phyloP scores from a whole-genome alignment of 1,140 invertebrate species.

The Atta cephalotes region DNA sequence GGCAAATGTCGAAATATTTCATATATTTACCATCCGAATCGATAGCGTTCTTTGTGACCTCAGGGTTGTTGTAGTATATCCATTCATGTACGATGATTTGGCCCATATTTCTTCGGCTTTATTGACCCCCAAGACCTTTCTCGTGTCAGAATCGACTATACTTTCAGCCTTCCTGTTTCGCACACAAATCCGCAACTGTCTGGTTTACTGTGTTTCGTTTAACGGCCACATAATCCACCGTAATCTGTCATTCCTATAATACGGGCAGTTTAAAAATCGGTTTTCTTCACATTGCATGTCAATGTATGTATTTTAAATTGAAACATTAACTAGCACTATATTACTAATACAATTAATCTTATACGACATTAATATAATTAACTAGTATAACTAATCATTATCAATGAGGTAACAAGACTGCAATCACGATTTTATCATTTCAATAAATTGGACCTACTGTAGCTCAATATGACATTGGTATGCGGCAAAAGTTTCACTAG shows the following conservation, averaged over 20 bases:
- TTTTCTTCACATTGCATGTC: not conserved
- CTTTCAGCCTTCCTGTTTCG: constrained; percentile 74
- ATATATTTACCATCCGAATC: constrained; percentile 85
- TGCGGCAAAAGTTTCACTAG: constrained; percentile 61
- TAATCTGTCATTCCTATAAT: constrained; percentile 57
- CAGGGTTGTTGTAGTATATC: constrained; percentile 76
- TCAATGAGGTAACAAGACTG: not conserved
- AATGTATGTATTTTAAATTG: constrained; percentile 11
- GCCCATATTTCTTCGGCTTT: constrained; percentile 83
- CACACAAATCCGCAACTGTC: constrained; percentile 80
- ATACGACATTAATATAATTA: not conserved
- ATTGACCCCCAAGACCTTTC: constrained; percentile 80
- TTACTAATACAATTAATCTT: not conserved
- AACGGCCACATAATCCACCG: constrained; percentile 57
- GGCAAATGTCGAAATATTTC: constrained; percentile 3
- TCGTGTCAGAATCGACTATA: constrained; percentile 82
- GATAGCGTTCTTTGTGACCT: constrained; percentile 85
- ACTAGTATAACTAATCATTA: not conserved
- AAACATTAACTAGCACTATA: not conserved
- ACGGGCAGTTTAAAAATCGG: constrained; percentile 29
- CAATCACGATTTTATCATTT: not conserved
- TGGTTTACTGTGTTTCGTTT: constrained; percentile 52
- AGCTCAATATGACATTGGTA: constrained; percentile 55
- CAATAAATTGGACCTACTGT: constrained; percentile 56
- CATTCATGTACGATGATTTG: constrained; percentile 78